Base-by-base conservation (phyloP, 1,140 invertebrate species). In the Diachasmimorpha longicaudata region DNA sequence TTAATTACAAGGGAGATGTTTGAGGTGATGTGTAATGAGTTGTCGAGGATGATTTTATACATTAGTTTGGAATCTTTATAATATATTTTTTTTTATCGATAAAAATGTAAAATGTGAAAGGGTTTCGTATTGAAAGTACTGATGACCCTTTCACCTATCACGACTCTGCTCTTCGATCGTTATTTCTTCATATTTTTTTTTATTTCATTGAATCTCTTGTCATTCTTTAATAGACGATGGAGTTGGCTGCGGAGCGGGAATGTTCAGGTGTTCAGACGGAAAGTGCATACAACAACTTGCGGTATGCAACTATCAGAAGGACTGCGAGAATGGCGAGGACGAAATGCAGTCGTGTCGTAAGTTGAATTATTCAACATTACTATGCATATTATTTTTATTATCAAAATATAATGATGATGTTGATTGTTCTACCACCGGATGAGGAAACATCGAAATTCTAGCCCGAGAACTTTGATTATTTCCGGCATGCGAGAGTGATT, bases 251-350 rank as follows among this genome's bases (percentile, higher is more conserved):
- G 91, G 92, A 31, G 89, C 89, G 71, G 93, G 94, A 82, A 93
- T 93, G 91, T 96, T 96, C 90, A 91, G 90, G 79, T 96, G 95
- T 88, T 91, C 92, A 63, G 94, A 96, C 85, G 95, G 95, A 79
- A 95, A 93, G 85, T 98, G 96, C 89, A 97, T 98, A 84, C 94
- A 94, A 1, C 89, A 91, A 75, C 87, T 93, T 58, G 94, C 92
- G 92, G 94, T 96, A 73, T 98, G 96, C 90, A 96, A 98, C 90
- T 96, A 96, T 84, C 95, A 96, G 81, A 92, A 93, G 83, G 96
- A 98, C 90, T 98, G 96, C 88, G 94, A 94, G 72, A 95, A 94
- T 81, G 95, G 93, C 39, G 96, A 96, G 86, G 96, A 98, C 86
- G 96, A 98, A 86, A 93, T 94, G 86, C 95, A 96, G 82, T 92